Percentiles rank a stretch among this genome's conserved stretches.
Evolutionary conservation across 1,140 invertebrate genomes (phyloP).

Genomic region (Cydia pomonella): DNA sequence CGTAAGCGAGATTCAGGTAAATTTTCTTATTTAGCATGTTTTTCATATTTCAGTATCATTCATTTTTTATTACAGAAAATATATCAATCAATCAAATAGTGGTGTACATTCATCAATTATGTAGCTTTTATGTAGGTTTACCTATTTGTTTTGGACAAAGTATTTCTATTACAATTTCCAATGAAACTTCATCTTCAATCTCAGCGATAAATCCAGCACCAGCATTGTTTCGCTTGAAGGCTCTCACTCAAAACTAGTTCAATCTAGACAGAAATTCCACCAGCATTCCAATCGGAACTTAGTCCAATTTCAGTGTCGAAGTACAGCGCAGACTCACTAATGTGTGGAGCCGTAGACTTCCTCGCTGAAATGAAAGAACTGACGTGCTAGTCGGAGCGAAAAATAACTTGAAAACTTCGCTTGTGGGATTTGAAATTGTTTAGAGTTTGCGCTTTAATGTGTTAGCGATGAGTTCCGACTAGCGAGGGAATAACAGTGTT

Average conservation of each 20-base stretch:
- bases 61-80: too few species aligned
- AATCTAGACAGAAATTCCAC: constrained; percentile 21
- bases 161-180: not conserved
- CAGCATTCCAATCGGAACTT: constrained; percentile 13
- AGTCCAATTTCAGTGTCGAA: constrained; percentile 18
- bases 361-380: constrained; percentile 21
- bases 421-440: constrained; percentile 15
- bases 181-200: not conserved
- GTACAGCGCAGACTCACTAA: not conserved
- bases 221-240: constrained; percentile 10
- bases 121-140: not conserved
- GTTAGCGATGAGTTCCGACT: constrained; percentile 10
- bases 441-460: constrained; percentile 8
- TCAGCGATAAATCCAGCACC: constrained; percentile 14
- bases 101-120: not conserved
- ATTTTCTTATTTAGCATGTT: too few species aligned
- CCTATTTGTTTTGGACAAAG: not conserved
- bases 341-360: not conserved
- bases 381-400: constrained; percentile 10
- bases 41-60: too few species aligned
- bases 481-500: not conserved
- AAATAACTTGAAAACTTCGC: constrained; percentile 1
- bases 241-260: constrained; percentile 25
- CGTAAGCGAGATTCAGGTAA: too few species aligned
- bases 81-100: too few species aligned